A percentile compares a stretch with the other conserved stretches of the same genome.
Evolutionary conservation across 2,113 vertebrate genomes (phyloP).

Genomic region (Trematomus loennbergii): DNA sequence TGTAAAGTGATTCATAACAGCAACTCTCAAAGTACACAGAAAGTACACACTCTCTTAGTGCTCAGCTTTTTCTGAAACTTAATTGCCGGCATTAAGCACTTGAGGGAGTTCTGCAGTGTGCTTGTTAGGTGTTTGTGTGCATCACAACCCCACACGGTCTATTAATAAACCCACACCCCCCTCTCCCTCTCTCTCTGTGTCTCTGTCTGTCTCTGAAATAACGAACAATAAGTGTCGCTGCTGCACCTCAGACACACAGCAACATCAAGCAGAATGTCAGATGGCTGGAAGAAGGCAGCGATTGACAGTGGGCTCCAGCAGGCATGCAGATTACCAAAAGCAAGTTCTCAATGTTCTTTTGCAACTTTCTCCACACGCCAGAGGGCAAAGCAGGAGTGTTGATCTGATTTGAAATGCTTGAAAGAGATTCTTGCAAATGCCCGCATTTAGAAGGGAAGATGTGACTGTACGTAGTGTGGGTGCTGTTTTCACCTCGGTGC

Average conservation of each 20-base stretch:
- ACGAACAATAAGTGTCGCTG: slow-evolving; percentile 82
- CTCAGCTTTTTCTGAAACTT: slow-evolving; percentile 71
- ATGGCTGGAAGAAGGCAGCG: slow-evolving; percentile 73
- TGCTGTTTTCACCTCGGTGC: slow-evolving; percentile 56
- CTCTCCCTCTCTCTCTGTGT: slow-evolving; percentile 16
- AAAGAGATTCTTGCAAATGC: slow-evolving; percentile 69
- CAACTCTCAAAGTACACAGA: slow-evolving; percentile 47
- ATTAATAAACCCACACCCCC: slow-evolving; percentile 80
- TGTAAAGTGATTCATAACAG: slow-evolving; percentile 46
- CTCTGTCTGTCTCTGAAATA: slow-evolving; percentile 70
- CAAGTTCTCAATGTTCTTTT: slow-evolving; percentile 78
- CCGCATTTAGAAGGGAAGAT: slow-evolving; percentile 47
- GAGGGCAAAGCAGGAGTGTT: slow-evolving; percentile 62
- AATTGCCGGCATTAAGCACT: slow-evolving; percentile 78
- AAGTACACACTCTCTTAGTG: slow-evolving; percentile 46
- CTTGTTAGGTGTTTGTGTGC: slow-evolving; percentile 81
- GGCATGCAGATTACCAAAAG: slow-evolving; percentile 77
- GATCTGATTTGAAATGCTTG: slow-evolving; percentile 71
- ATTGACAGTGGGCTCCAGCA: slow-evolving; percentile 78
- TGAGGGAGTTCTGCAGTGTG: slow-evolving; percentile 71
- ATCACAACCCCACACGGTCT: slow-evolving; percentile 73
- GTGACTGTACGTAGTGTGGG: slow-evolving; percentile 57
- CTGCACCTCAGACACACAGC: slow-evolving; percentile 78
- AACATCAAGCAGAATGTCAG: slow-evolving; percentile 84
- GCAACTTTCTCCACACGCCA: slow-evolving; percentile 76